Conservation (phyloP, 2,797 vertebrate genomes). For the Lates japonicus region DNA sequence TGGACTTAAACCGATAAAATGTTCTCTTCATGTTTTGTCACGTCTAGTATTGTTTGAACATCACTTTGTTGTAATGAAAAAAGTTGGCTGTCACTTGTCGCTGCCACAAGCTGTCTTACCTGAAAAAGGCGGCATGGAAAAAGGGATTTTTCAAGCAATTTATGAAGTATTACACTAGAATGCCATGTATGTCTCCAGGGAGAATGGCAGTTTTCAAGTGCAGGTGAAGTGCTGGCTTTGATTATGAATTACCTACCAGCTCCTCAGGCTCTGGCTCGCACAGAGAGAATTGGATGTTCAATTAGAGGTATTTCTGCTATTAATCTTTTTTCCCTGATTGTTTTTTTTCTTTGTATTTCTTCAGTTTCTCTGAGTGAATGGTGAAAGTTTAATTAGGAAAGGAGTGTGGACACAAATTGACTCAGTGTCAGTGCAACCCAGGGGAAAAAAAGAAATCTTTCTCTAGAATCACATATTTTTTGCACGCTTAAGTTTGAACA, state of each 20-base stretch:
- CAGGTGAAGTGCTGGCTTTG: conserved; percentile 54
- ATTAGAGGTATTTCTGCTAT: conserved; percentile 53
- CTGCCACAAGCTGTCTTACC: conserved; percentile 1
- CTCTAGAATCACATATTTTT: not conserved
- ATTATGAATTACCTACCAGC: conserved; percentile 52
- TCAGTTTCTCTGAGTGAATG: conserved; percentile 15
- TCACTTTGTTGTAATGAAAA: conserved; percentile 4
- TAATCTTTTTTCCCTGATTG: conserved; percentile 46
- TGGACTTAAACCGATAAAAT: conserved; percentile 1
- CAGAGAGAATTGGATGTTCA: conserved; percentile 43
- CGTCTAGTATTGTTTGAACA: not conserved
- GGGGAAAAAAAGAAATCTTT: not conserved
- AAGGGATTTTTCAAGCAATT: conserved; percentile 62
- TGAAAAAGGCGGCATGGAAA: conserved; percentile 25
- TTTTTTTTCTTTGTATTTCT: conserved; percentile 21
- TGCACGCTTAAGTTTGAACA: not conserved
- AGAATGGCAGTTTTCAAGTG: conserved; percentile 31
- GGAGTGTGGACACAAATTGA: conserved; percentile 11
- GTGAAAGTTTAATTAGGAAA: conserved; percentile 1
- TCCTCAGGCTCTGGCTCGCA: conserved; percentile 45
- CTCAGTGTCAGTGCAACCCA: not conserved
- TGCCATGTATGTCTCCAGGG: conserved; percentile 53
- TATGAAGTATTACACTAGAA: conserved; percentile 38
- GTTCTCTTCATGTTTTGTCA: not conserved
- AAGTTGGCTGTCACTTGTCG: not conserved